Percentiles rank a stretch among this genome's conserved stretches.
Evolutionary conservation across 2,797 vertebrate species (phyloP).

Genomic region (Paguma larvata): DNA sequence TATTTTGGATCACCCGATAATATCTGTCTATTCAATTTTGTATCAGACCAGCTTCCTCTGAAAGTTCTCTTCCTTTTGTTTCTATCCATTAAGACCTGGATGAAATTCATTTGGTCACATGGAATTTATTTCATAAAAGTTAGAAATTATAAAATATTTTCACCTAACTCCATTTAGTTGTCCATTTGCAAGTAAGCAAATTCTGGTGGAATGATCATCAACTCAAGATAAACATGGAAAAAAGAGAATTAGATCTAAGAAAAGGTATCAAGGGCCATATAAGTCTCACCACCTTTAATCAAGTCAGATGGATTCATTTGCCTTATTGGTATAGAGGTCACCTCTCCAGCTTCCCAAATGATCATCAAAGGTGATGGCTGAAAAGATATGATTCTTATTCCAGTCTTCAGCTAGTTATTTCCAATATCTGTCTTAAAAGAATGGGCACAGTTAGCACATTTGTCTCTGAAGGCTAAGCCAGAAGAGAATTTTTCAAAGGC

Average conservation of each 20-base stretch:
- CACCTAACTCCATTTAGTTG: slow-evolving; percentile 12
- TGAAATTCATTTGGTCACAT: background rate
- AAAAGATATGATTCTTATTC: background rate
- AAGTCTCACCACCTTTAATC: slow-evolving; percentile 24
- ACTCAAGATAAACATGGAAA: background rate
- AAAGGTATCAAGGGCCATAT: background rate
- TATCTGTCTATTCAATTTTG: slow-evolving; percentile 2
- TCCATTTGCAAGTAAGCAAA: slow-evolving; percentile 27
- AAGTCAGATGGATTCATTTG: background rate
- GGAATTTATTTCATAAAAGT: background rate
- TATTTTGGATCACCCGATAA: background rate
- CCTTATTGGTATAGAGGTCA: background rate
- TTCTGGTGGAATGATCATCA: background rate
- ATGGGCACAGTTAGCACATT: background rate
- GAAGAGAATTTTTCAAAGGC: slow-evolving; percentile 58
- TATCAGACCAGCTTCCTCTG: background rate
- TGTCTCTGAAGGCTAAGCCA: background rate
- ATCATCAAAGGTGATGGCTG: background rate
- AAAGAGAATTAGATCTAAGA: background rate
- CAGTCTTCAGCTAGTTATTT: slow-evolving; percentile 1
- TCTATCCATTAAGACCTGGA: slow-evolving; percentile 12
- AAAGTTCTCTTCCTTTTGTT: slow-evolving; percentile 10
- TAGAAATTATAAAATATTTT: slow-evolving; percentile 26
- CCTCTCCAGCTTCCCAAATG: background rate
- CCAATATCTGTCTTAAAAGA: slow-evolving; percentile 25